Percentiles rank a stretch among this genome's conserved stretches.
These are phyloP conservation scores for Chelonia mydas DNA, from an alignment of 2,797 vertebrate species.

Conservation along the genomic window DNA sequence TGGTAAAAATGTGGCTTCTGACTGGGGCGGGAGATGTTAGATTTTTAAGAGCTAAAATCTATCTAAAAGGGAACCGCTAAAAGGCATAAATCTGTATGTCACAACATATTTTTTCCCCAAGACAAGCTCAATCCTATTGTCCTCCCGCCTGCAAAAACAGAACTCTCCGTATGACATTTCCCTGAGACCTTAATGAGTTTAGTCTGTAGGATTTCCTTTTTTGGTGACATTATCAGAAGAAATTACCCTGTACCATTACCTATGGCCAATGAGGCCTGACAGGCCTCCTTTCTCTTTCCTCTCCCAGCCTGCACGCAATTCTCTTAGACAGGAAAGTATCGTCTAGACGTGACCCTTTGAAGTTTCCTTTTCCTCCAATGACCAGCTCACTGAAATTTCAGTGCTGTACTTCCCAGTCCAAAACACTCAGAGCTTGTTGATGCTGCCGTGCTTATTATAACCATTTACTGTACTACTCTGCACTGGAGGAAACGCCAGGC, in stretches of 20 bases:
- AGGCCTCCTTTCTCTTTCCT: constrained; percentile 72
- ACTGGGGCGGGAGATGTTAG: neutral
- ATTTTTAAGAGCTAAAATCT: constrained; percentile 11
- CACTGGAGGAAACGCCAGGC: constrained; percentile 38
- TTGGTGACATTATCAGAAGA: constrained; percentile 85
- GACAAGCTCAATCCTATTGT: neutral
- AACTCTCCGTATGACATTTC: constrained; percentile 62
- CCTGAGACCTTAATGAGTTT: constrained; percentile 85
- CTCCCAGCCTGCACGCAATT: constrained; percentile 39
- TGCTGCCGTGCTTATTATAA: neutral
- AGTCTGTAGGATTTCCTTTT: constrained; percentile 89
- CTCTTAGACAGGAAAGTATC: constrained; percentile 80
- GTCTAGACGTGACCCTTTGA: constrained; percentile 83
- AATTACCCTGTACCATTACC: constrained; percentile 81
- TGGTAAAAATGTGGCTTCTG: neutral
- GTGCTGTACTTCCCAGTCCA: neutral
- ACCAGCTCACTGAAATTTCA: constrained; percentile 28
- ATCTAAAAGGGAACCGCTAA: neutral
- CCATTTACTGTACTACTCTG: constrained; percentile 16
- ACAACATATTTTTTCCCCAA: constrained; percentile 3
- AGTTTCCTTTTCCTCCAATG: constrained; percentile 74
- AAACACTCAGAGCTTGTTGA: neutral
- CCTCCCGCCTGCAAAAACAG: constrained; percentile 32
- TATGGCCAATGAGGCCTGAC: constrained; percentile 82
- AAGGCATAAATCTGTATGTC: neutral